Evolutionary conservation across 2,888 invertebrate species (phyloP).

Genomic region (Biston betularia): DNA sequence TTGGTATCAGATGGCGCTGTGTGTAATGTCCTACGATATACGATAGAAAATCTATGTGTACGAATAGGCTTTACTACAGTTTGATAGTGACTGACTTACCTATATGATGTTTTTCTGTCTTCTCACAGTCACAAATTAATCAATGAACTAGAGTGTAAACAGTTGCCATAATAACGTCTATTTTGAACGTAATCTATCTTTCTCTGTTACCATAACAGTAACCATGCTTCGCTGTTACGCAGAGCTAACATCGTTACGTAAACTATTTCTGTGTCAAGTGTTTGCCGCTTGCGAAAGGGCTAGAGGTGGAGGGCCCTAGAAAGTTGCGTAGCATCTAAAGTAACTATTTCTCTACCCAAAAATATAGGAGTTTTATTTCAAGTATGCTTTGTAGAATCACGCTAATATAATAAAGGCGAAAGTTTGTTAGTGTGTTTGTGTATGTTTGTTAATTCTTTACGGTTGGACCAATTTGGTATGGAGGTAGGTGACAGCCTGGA

Average conservation of each 20-base stretch:
- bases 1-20: too few species aligned
- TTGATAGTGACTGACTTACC: neutral
- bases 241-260: conserved; percentile 17
- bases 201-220: conserved; percentile 4
- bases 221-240: neutral
- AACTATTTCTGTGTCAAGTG: conserved; percentile 21
- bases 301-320: conserved; percentile 13
- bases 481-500: too few species aligned
- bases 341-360: neutral
- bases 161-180: neutral
- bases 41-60: too few species aligned
- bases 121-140: neutral
- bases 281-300: conserved; percentile 19
- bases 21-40: too few species aligned
- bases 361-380: too few species aligned
- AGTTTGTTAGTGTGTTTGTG: too few species aligned
- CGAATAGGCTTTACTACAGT: too few species aligned
- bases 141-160: neutral
- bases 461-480: too few species aligned
- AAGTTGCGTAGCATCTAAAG: conserved; percentile 6
- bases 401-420: too few species aligned
- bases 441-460: too few species aligned
- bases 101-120: neutral
- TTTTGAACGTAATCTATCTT: neutral
- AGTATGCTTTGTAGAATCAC: neutral